phyloP scores from a whole-genome alignment of 2,888 invertebrate genomes.

The Acronicta aceris region DNA sequence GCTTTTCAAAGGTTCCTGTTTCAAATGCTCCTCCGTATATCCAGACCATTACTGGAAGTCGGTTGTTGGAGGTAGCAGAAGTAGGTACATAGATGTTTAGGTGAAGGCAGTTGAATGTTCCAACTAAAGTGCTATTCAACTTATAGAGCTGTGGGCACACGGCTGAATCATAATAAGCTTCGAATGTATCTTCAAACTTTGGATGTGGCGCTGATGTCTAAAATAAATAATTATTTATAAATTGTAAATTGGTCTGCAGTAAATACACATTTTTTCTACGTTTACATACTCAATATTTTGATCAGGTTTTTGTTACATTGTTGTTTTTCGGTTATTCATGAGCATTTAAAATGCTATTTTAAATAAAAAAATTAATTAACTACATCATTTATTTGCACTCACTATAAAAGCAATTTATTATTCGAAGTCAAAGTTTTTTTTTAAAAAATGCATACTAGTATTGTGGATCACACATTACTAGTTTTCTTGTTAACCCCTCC shows the following conservation, averaged over 20 bases:
- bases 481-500: too few relatives aligned
- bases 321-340: too few relatives aligned
- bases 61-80: constrained; percentile 57
- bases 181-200: constrained; percentile 61
- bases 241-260: neutral
- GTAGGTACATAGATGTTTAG: constrained; percentile 70
- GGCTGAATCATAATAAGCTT: constrained; percentile 67
- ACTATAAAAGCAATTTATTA: too few relatives aligned
- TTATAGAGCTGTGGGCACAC: constrained; percentile 70
- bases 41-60: constrained; percentile 70
- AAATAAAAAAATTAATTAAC: too few relatives aligned
- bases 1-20: constrained; percentile 57
- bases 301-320: too few relatives aligned
- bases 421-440: too few relatives aligned
- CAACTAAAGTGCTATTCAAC: constrained; percentile 51
- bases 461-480: too few relatives aligned
- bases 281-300: too few relatives aligned
- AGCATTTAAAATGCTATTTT: too few relatives aligned
- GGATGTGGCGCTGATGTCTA: constrained; percentile 63
- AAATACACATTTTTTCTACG: too few relatives aligned
- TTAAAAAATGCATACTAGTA: too few relatives aligned
- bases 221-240: constrained; percentile 30
- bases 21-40: constrained; percentile 70
- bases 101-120: constrained; percentile 67
- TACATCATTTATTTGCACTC: too few relatives aligned